These are phyloP conservation scores for Bombus haemorrhoidalis DNA, from an alignment of 1,140 invertebrate genomes.

Conservation along the genomic window DNA sequence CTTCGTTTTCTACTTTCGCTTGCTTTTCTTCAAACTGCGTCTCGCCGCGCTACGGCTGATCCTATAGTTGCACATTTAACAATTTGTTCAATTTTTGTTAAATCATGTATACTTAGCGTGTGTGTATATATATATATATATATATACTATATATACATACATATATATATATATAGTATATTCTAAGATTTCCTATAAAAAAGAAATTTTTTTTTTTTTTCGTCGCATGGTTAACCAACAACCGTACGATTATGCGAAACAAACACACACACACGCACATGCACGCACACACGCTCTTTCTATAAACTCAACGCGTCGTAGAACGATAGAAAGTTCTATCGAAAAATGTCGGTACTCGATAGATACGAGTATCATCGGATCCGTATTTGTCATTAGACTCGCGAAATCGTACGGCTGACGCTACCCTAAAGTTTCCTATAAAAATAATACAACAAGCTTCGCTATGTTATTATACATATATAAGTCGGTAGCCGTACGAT, in stretches of 20 bases:
- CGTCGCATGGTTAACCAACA: slow-evolving; percentile 9
- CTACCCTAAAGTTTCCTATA: slow-evolving; percentile 44
- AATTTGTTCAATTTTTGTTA: slow-evolving; percentile 45
- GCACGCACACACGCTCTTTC: no score
- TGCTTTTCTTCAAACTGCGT: slow-evolving; percentile 32
- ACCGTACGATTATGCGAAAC: slow-evolving; percentile 10
- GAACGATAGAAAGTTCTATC: background rate
- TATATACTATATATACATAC: background rate
- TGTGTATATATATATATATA: background rate
- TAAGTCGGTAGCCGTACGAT: slow-evolving; percentile 26
- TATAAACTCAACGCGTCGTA: background rate
- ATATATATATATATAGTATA: slow-evolving; percentile 13
- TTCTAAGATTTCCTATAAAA: slow-evolving; percentile 46
- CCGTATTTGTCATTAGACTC: background rate
- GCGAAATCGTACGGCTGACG: slow-evolving; percentile 33
- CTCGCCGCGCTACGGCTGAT: slow-evolving; percentile 9
- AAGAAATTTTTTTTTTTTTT: slow-evolving; percentile 17
- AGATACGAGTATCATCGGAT: background rate
- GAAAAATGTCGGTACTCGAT: background rate
- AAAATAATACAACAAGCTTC: slow-evolving; percentile 52
- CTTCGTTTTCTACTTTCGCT: slow-evolving; percentile 42
- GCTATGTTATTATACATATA: slow-evolving; percentile 21
- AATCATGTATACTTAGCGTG: slow-evolving; percentile 27
- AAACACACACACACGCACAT: no score
- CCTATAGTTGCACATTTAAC: slow-evolving; percentile 57